Percentiles rank a stretch among this genome's conserved stretches.
Conservation (phyloP, 2,888 invertebrate species). For the Ennomos fuscantarius region DNA sequence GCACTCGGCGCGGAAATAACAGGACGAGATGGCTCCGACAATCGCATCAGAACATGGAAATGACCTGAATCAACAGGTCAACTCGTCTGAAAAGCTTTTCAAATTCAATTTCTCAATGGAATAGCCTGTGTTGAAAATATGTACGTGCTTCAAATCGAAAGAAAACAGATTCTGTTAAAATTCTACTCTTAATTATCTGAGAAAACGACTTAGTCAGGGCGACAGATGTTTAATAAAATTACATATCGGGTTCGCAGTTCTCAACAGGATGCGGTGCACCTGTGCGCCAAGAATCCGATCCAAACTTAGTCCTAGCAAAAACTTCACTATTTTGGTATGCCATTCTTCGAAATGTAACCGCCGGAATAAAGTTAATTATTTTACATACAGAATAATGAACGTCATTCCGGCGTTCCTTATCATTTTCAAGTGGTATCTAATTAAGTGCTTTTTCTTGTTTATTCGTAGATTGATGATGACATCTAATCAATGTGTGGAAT, state of each 20-base stretch:
- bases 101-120: slow-evolving; percentile 25
- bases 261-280: slow-evolving; percentile 78
- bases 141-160: slow-evolving; percentile 26
- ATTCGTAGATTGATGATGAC: not conserved
- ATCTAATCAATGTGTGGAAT: slow-evolving; percentile 11
- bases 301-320: slow-evolving; percentile 66
- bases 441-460: slow-evolving; percentile 15
- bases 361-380: not conserved
- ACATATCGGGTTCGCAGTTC: slow-evolving; percentile 61
- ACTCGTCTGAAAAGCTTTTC: slow-evolving; percentile 43
- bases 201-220: slow-evolving; percentile 26
- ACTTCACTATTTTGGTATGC: slow-evolving; percentile 47
- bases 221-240: slow-evolving; percentile 74
- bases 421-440: not conserved
- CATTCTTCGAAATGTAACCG: slow-evolving; percentile 26
- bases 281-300: slow-evolving; percentile 64
- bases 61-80: slow-evolving; percentile 78
- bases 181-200: slow-evolving; percentile 21
- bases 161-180: slow-evolving; percentile 24
- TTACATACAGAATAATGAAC: too few relatives aligned
- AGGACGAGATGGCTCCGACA: slow-evolving; percentile 70
- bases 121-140: slow-evolving; percentile 16
- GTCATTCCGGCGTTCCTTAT: too few relatives aligned
- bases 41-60: slow-evolving; percentile 69
- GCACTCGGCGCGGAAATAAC: slow-evolving; percentile 74